Evolutionary conservation across 1,140 invertebrate species (phyloP).

Genomic region (Sitobion miscanthi): DNA sequence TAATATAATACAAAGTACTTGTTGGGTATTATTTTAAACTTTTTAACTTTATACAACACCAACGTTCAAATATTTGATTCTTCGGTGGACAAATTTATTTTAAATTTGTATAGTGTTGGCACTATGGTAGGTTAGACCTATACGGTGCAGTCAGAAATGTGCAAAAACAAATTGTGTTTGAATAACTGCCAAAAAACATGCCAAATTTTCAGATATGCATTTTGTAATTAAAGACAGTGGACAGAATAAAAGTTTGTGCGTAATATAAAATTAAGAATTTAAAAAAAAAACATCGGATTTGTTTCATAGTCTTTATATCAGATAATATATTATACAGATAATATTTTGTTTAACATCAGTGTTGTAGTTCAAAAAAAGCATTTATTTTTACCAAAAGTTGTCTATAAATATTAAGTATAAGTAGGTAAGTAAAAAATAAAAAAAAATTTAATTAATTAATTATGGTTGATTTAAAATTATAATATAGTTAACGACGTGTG

Average conservation of each 20-base stretch:
- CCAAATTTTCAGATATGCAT: neutral
- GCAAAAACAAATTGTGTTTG: neutral
- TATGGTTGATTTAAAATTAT: no score
- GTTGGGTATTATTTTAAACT: neutral
- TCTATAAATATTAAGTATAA: neutral
- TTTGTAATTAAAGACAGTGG: neutral
- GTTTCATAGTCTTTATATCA: neutral
- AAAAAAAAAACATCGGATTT: neutral
- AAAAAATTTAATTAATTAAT: no score
- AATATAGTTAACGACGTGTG: neutral
- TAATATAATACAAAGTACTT: no score
- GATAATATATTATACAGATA: no score
- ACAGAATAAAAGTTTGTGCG: neutral
- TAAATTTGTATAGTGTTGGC: neutral
- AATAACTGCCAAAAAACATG: neutral
- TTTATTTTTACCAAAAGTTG: no score
- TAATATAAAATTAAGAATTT: neutral
- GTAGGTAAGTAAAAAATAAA: neutral
- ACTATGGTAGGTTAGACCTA: neutral
- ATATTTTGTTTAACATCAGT: neutral
- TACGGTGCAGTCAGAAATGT: neutral
- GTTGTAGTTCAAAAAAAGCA: neutral
- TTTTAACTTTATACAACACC: no score
- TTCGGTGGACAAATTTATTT: neutral
- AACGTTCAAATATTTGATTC: neutral